Evolutionary conservation across 2,888 invertebrate species (phyloP).

Genomic region (Drepanosiphum platanoidis): DNA sequence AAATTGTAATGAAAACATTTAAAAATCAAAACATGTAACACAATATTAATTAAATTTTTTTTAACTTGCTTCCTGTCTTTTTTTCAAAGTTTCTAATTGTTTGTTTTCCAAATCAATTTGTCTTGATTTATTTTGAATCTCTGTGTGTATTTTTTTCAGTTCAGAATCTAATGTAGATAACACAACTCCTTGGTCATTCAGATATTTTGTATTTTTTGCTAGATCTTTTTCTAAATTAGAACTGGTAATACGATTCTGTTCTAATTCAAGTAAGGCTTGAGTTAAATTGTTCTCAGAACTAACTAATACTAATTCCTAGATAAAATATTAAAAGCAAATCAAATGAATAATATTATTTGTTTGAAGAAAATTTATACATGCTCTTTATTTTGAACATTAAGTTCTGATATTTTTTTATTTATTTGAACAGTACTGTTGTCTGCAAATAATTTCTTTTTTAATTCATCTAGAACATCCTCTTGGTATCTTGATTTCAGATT

Average conservation of each 20-base stretch:
- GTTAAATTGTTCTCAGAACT: constrained; percentile 42
- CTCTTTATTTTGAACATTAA: constrained; percentile 55
- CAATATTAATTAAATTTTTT: neutral
- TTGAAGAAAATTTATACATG: constrained; percentile 11
- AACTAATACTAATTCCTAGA: constrained; percentile 52
- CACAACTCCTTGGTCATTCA: constrained; percentile 67
- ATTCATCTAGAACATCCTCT: constrained; percentile 58
- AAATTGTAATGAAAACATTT: constrained; percentile 64
- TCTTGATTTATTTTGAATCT: constrained; percentile 68
- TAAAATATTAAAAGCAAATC: constrained; percentile 5
- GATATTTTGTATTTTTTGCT: constrained; percentile 40
- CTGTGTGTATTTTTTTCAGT: constrained; percentile 68
- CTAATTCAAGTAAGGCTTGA: constrained; percentile 34
- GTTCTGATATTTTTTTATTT: constrained; percentile 52
- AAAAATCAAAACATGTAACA: neutral
- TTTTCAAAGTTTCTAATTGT: constrained; percentile 63
- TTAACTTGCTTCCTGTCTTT: constrained; percentile 68
- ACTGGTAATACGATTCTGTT: constrained; percentile 35
- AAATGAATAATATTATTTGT: constrained; percentile 9
- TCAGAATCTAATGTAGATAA: constrained; percentile 68
- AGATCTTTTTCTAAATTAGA: constrained; percentile 54
- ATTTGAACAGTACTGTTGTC: constrained; percentile 47
- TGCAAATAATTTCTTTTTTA: constrained; percentile 50
- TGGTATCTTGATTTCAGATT: constrained; percentile 47
- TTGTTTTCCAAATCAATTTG: constrained; percentile 57